Conservation (phyloP, 2,113 vertebrate genomes). For the Zosterops borbonicus region DNA sequence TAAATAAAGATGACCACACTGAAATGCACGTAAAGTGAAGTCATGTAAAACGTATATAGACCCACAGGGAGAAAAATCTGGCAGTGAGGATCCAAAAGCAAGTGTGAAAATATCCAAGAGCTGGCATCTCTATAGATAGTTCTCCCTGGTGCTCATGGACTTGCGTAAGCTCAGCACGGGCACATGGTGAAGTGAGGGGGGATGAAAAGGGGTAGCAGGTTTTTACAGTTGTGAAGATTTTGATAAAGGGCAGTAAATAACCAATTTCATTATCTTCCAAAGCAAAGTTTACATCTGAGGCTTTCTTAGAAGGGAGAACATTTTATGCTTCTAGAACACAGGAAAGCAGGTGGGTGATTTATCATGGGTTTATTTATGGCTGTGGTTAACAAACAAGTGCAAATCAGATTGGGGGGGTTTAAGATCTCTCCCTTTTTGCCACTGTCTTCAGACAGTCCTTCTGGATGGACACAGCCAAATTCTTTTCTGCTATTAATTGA, state of each 20-base stretch:
- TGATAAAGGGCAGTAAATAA: not conserved
- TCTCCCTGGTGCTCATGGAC: not conserved
- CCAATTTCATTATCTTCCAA: not conserved
- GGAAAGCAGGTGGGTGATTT: slow-evolving; percentile 35
- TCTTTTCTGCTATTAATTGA: not conserved
- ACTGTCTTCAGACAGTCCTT: not conserved
- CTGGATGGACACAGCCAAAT: not conserved
- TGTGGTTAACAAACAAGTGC: slow-evolving; percentile 24
- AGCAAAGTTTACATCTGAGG: not conserved
- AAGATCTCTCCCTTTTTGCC: not conserved
- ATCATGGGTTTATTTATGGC: slow-evolving; percentile 38
- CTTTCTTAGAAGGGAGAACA: not conserved
- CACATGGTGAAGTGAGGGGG: not conserved
- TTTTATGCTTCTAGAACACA: not conserved
- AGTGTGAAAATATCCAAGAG: not conserved
- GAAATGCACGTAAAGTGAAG: not conserved
- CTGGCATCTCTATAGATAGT: not conserved
- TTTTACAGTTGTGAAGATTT: not conserved
- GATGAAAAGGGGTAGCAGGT: not conserved
- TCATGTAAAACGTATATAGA: not conserved
- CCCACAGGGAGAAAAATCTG: not conserved
- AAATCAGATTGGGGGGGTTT: not conserved
- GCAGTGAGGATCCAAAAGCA: not conserved
- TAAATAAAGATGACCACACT: not conserved
- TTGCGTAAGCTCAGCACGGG: not conserved